These are phyloP conservation scores for Cercopithecus mitis DNA, from an alignment of 2,797 vertebrate genomes.

Conservation along the genomic window DNA sequence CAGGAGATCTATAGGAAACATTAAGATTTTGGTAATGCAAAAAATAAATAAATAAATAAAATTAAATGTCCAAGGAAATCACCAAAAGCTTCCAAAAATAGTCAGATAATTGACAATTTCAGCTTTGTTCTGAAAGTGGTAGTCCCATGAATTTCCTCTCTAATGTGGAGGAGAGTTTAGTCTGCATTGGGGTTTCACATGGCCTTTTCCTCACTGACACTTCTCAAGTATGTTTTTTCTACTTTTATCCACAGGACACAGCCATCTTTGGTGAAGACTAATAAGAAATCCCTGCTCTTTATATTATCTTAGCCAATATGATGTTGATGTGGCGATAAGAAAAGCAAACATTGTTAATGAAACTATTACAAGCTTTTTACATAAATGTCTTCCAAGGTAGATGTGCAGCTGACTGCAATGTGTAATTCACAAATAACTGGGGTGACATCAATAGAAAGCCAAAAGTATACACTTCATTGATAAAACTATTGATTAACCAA, in stretches of 20 bases:
- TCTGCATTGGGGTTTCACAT: constrained; percentile 87
- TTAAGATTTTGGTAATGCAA: constrained; percentile 82
- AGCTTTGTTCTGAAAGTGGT: background rate
- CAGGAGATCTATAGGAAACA: constrained; percentile 60
- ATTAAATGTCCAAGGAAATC: constrained; percentile 69
- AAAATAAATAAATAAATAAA: constrained; percentile 58
- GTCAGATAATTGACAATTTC: constrained; percentile 73
- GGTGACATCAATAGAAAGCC: constrained; percentile 92
- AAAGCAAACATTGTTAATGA: constrained; percentile 91
- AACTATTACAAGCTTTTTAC: constrained; percentile 92
- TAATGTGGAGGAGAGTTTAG: constrained; percentile 71
- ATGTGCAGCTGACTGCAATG: constrained; percentile 91
- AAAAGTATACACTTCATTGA: constrained; percentile 92
- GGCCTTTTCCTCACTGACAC: constrained; percentile 89
- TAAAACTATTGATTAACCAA: constrained; percentile 92
- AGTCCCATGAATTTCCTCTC: background rate
- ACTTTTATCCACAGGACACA: constrained; percentile 89
- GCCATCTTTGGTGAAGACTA: constrained; percentile 92
- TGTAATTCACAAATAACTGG: constrained; percentile 93
- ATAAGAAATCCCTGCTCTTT: constrained; percentile 91
- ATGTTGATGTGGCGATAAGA: constrained; percentile 90
- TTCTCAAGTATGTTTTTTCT: constrained; percentile 89
- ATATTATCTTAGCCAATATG: constrained; percentile 92
- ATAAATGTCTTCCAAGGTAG: constrained; percentile 91
- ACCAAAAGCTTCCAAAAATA: constrained; percentile 79